These are phyloP conservation scores for Drosophila orena DNA, from an alignment of 1,140 invertebrate species.

Conservation along the genomic window DNA sequence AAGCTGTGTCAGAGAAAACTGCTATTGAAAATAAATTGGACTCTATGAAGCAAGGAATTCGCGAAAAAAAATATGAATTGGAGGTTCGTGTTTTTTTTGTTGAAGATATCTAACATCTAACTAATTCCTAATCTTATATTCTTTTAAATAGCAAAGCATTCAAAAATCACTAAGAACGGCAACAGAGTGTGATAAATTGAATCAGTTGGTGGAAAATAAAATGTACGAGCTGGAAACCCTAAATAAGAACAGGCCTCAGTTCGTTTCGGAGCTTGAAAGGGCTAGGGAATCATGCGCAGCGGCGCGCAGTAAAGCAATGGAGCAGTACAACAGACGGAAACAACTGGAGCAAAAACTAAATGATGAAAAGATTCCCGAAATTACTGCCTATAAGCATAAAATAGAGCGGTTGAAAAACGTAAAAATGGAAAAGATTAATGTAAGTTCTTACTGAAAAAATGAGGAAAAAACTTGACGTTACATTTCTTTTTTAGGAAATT, in stretches of 20 bases:
- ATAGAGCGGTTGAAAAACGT: slow-evolving; percentile 84
- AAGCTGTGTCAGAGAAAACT: slow-evolving; percentile 16
- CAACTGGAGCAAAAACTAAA: slow-evolving; percentile 61
- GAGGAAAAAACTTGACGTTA: not conserved
- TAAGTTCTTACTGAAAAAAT: slow-evolving; percentile 6
- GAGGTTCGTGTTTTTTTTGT: slow-evolving; percentile 30
- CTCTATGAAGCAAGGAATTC: slow-evolving; percentile 47
- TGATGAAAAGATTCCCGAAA: slow-evolving; percentile 68
- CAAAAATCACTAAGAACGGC: slow-evolving; percentile 28
- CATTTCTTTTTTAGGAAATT: slow-evolving; percentile 79
- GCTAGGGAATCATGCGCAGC: slow-evolving; percentile 9
- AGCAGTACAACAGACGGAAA: slow-evolving; percentile 47
- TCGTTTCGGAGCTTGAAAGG: slow-evolving; percentile 49
- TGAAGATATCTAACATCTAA: no score
- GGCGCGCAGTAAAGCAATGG: slow-evolving; percentile 33
- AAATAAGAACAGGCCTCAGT: slow-evolving; percentile 14
- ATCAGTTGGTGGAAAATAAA: slow-evolving; percentile 43
- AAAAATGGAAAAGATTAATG: slow-evolving; percentile 56
- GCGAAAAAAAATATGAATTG: slow-evolving; percentile 42
- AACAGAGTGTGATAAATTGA: slow-evolving; percentile 37
- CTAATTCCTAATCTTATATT: not conserved
- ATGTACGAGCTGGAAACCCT: slow-evolving; percentile 42
- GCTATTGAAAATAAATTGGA: slow-evolving; percentile 43
- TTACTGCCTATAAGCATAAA: slow-evolving; percentile 50
- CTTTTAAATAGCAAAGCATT: slow-evolving; percentile 41